Base-by-base conservation (phyloP, 2,888 invertebrate genomes). In the Dilophus febrilis region DNA sequence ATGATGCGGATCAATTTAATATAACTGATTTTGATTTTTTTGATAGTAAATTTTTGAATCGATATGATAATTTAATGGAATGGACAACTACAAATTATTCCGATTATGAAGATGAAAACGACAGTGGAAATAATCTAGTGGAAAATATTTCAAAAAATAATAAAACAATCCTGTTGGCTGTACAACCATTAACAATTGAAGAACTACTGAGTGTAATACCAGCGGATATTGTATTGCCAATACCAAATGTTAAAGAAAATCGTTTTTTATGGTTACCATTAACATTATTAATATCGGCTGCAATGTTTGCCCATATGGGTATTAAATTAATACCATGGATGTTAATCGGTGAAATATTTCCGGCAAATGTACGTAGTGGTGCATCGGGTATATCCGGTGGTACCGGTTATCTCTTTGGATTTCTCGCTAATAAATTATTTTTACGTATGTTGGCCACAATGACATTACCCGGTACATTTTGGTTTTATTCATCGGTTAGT, bases 321-420 rank as follows among this genome's bases (percentile, higher is more conserved):
- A 76, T 84, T 35, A 65, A 81, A 39, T 59, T 79, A 44, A 57
- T 86, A 34, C 83, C 85, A 0, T 86, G 85, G 85, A 72, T 86
- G 45, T 64, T 85, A 11, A 77, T 80, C 31, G 83, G 83, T 8
- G 85, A 86, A 63, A 77, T 83, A 8, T 80, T 71, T 52, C 72
- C 77, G 22, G 70, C 72, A 1, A 71, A 72, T 43, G 75, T 77
- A 0, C 65, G 84, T 19, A 74, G 80, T 2, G 71, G 71, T 1
- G 82, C 79, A 1, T 77, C 80, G 0, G 85, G 85, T 0, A 58
- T 79, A 4, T 72, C 80, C 0, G 75, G 80, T 14, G 82, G 76
- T 0, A 64, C 74, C 1, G 81, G 81, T 4, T 86, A 85, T 53
- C 64, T 84, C 22, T 77, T 84, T 50, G 75, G 75, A 0, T 86